Evolutionary conservation across 2,113 vertebrate species (phyloP).

Genomic region (Nerophis ophidion): DNA sequence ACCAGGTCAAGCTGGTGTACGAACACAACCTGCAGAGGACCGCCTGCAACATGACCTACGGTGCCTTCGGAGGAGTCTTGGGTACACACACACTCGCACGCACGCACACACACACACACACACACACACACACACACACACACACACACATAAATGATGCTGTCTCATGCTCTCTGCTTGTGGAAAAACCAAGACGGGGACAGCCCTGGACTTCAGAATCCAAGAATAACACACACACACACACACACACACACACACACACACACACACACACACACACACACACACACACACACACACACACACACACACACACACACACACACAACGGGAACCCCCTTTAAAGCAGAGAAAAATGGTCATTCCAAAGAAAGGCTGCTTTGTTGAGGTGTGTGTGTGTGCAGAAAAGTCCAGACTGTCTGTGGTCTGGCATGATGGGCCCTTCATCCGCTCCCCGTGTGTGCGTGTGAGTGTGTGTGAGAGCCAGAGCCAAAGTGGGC

Average conservation of each 20-base stretch:
- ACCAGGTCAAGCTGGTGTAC: constrained; percentile 90
- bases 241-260: constrained; percentile 23
- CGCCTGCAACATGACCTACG: constrained; percentile 93
- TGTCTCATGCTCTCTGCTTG: constrained; percentile 27
- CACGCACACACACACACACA: background rate
- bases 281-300: constrained; percentile 36
- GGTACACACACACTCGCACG: constrained; percentile 63
- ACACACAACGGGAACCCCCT: constrained; percentile 47
- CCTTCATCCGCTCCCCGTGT: constrained; percentile 34
- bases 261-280: constrained; percentile 30
- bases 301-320: constrained; percentile 40
- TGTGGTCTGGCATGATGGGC: constrained; percentile 50
- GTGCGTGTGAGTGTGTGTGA: constrained; percentile 7
- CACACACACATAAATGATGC: constrained; percentile 23
- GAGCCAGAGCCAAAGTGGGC: too few relatives aligned
- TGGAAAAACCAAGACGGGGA: constrained; percentile 66
- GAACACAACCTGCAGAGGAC: constrained; percentile 92
- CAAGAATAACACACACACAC: constrained; percentile 54
- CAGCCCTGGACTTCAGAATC: constrained; percentile 52
- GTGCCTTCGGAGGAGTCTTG: constrained; percentile 89
- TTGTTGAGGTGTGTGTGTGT: constrained; percentile 52
- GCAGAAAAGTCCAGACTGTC: constrained; percentile 26
- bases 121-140: background rate
- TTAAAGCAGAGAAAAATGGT: constrained; percentile 51
- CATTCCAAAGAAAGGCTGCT: constrained; percentile 54